Conservation (phyloP, 53 echinoderm and acorn worm genomes). For the Apostichopus leukothele region DNA sequence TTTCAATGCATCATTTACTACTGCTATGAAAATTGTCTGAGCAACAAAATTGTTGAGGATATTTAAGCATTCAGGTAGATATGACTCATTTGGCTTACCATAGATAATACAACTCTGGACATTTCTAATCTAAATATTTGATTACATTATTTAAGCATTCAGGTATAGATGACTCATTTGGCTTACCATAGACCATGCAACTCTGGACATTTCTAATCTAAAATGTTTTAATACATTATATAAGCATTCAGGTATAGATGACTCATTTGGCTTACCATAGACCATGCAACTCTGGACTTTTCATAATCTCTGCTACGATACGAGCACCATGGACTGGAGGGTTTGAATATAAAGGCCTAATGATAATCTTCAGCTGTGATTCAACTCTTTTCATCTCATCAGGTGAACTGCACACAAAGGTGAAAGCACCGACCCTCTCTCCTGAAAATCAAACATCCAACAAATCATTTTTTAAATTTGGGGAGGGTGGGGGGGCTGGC, state of each 20-base stretch:
- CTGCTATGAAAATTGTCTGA: too few relatives aligned
- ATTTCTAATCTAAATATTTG: not conserved
- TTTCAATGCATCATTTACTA: too few relatives aligned
- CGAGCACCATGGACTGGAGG: constrained; percentile 88
- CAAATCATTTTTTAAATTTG: too few relatives aligned
- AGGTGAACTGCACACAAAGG: constrained; percentile 68
- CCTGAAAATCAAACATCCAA: constrained; percentile 40
- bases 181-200: constrained; percentile 75
- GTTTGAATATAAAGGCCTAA: constrained; percentile 97
- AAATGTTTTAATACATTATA: not conserved
- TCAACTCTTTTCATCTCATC: constrained; percentile 94
- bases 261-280: constrained; percentile 64
- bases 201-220: constrained; percentile 35
- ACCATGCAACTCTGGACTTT: constrained; percentile 77
- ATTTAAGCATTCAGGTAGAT: too few relatives aligned
- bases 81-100: constrained; percentile 61
- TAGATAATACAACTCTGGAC: constrained; percentile 58
- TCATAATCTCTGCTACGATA: constrained; percentile 79
- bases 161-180: not conserved
- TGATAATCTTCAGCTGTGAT: constrained; percentile 95
- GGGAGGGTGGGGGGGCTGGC: too few relatives aligned
- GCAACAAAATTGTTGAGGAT: too few relatives aligned
- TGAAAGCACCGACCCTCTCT: constrained; percentile 87
- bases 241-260: not conserved
- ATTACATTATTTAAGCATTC: not conserved